Base-by-base conservation (phyloP, 2,797 vertebrate genomes). In the Botia kubotai region DNA sequence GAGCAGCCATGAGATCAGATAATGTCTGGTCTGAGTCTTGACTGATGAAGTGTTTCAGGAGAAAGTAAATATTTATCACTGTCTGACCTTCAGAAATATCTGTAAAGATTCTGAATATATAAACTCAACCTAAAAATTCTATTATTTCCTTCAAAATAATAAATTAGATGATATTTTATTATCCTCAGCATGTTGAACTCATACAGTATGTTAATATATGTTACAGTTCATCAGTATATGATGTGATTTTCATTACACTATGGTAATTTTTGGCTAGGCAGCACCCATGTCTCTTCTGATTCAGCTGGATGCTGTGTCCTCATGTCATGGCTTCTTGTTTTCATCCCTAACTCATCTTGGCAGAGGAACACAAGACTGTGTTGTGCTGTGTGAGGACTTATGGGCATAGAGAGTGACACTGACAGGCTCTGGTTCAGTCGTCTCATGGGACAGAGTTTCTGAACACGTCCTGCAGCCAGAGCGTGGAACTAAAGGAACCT, bases 351-450 rank as follows among this genome's bases (percentile, higher is more conserved):
- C 85, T 75, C 72, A 7, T 26, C 65, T 74, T 77, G 50, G 57
- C 76, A 77, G 72, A 63, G 53, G 70, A 87, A 72, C 82, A 76
- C 81, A 85, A 81, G 79, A 46, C 75, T 55, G 53, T 80, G 72
- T 55, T 63, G 60, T 80, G 72, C 62, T 63, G 60, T 78, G 81
- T 73, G 75, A 78, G 80, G 80, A 86, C 83, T 70, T 82, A 77
- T 82, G 81, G 79, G 63, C 52, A 68, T 69, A 67, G 36, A 75
- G 72, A 69, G 17, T n/a, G 48, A 70, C 81, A 60, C 69, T 81
- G 78, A 83, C 78, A 79, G 70, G 78, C 19, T 48, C 72, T 69
- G 68, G 75, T 79, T 76, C 53, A 65, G 39, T 13, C 58, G 3
- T 67, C 72, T 84, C 66, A 58, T 26, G 75, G 74, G 80, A 84